These are phyloP conservation scores for Apocrypta bakeri DNA, from an alignment of 1,140 invertebrate species.

Conservation along the genomic window DNA sequence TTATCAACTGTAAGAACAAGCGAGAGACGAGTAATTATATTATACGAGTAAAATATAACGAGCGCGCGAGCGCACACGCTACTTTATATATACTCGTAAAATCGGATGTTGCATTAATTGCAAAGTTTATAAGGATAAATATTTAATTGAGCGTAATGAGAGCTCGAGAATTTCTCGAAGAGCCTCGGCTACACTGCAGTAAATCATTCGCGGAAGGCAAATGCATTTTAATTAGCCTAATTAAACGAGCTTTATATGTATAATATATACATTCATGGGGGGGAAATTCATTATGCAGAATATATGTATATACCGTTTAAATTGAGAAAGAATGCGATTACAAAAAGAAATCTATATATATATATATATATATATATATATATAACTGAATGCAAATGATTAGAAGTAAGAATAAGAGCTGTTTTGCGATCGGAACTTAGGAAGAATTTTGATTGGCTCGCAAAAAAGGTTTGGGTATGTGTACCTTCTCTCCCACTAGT, in stretches of 20 bases:
- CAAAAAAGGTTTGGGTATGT: conserved; percentile 8
- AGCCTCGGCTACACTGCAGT: neutral
- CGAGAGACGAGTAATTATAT: neutral
- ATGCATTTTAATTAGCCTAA: conserved; percentile 44
- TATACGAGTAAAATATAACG: neutral
- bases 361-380: too few species aligned
- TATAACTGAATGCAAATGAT: neutral
- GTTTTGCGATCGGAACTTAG: too few species aligned
- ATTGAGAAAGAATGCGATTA: neutral
- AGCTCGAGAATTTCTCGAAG: conserved; percentile 17
- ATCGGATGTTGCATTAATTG: conserved; percentile 12
- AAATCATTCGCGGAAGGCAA: conserved; percentile 23
- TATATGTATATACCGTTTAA: too few species aligned
- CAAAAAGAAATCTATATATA: too few species aligned
- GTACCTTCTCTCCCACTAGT: neutral
- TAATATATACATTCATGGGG: conserved; percentile 16
- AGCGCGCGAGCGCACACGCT: too few species aligned
- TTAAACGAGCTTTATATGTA: neutral
- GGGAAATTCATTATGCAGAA: conserved; percentile 27
- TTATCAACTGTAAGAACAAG: too few species aligned
- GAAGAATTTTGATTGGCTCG: conserved; percentile 51
- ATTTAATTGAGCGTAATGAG: conserved; percentile 34
- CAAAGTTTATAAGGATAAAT: conserved; percentile 20
- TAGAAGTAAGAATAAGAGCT: neutral
- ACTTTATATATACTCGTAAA: neutral